Evolutionary conservation across 2,797 vertebrate genomes (phyloP), one percentile per base, ranked within the genome.

Genomic region (Esox masquinongy): DNA sequence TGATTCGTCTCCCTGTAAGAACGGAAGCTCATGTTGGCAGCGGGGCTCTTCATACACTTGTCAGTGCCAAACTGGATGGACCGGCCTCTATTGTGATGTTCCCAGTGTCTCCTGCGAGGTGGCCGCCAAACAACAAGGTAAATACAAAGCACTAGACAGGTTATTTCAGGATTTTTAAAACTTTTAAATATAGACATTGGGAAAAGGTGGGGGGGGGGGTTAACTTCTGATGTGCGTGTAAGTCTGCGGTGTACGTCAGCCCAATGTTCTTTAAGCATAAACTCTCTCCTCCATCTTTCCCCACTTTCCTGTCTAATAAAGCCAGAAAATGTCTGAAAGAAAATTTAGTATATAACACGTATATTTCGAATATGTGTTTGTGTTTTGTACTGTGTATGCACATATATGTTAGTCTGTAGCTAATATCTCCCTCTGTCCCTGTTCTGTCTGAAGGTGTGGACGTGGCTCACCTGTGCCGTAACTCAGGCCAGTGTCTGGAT

Each of bases 21-120:
- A 99, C 0, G 95, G 96, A 0, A 97, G 98, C 12, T 93, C 92
- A 0, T 99, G 98, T 88, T 97, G 96, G 96, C 98, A 99, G 89
- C 96, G 95, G 72, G 94, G 94, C 78, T 94, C 96, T 1, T 94
- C 94, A 16, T 99, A 98, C 85, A 97, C 95, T 78, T 99, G 98
- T 0, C 95, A 97, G 85, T 99, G 98, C 87, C 95, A 93, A 87
- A 96, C 96, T 0, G 96, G 97, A 15, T 99, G 98, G 97, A 99
- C 97, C 0, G 97, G 98, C 43, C 92, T 97, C 51, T 97, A 98
- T 83, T 99, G 98, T 0, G 98, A 99, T 0, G 95, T 99, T 71
- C 98, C 98, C 82, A 99, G 96, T 0, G 97, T 99, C 14, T 99
- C 98, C 64, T 99, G 98, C 0, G 97, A 99, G 80, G 97, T 98